Conservation (phyloP, 2,888 invertebrate genomes). For the Taenaris catops region DNA sequence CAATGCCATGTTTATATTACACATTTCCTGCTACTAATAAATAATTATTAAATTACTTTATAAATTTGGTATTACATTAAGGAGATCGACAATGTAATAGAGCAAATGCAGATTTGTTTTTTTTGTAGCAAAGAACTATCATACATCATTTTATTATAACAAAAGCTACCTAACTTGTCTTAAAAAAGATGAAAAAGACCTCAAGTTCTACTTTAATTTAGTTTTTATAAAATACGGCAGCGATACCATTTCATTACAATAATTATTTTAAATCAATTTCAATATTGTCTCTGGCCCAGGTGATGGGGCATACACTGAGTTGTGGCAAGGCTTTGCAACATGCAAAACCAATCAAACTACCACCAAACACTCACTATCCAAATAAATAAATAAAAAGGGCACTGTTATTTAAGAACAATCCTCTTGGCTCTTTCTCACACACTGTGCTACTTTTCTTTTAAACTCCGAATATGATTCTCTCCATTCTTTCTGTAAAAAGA, state of each 20-base stretch:
- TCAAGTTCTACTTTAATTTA: conserved; percentile 66
- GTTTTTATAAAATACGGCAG: conserved; percentile 77
- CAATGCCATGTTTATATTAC: no score
- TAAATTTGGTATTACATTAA: conserved; percentile 22
- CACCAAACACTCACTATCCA: conserved; percentile 73
- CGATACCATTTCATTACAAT: conserved; percentile 75
- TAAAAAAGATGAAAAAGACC: conserved; percentile 78
- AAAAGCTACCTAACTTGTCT: conserved; percentile 75
- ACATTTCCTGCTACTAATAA: no score
- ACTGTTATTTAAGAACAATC: conserved; percentile 92
- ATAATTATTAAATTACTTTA: conserved; percentile 14
- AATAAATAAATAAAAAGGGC: conserved; percentile 73
- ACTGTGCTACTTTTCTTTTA: conserved; percentile 98
- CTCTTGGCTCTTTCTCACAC: conserved; percentile 99
- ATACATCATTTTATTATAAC: conserved; percentile 71
- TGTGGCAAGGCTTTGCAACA: conserved; percentile 42
- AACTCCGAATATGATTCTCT: conserved; percentile 98
- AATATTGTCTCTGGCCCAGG: conserved; percentile 74
- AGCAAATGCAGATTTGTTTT: conserved; percentile 73
- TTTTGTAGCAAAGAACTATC: conserved; percentile 69
- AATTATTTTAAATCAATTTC: conserved; percentile 76
- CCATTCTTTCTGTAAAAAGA: conserved; percentile 96
- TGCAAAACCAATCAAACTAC: conserved; percentile 44
- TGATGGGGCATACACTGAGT: conserved; percentile 47
- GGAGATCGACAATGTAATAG: conserved; percentile 37